Base-by-base conservation (phyloP, 2,888 invertebrate genomes). In the Lamproptera curius region DNA sequence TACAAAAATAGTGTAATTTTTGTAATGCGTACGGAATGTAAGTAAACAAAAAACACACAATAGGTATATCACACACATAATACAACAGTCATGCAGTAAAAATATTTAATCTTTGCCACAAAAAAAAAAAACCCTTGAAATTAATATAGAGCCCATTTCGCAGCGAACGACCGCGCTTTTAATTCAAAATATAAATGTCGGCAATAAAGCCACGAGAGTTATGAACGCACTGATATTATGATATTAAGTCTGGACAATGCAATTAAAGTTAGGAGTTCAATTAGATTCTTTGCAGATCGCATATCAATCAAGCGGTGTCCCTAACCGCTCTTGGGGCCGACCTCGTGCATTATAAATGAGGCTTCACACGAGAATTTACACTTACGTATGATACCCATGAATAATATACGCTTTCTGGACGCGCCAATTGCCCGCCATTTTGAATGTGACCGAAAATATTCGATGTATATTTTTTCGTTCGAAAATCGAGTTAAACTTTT, bases 301-400 rank as follows among this genome's bases (percentile, higher is more conserved):
- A 41, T 65, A 79, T 78, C 74, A 72, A 76, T 78, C 77, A 73
- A 65, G 62, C 59, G 45, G 54, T 50, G 44, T 50, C 56, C 51
- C 53, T 38, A 37, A 55, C 53, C 56, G 55, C 36, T 55, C 59
- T 60, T 34, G 61, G 61, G 63, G 61, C 63, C 47, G 57, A 55
- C 59, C 58, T 57, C 51, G 67, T 76, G 68, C 67, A 77, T 76
- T 75, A 77, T 76, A 67, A 63, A 76, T 67, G 70, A 63, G 61
- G 59, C 63, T 67, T 76, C 62, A 61, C 63, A 56, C 63, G 53
- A 54, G 53, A 54, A 53, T 58, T 58, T 50, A 53, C 56, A 56
- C 51, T 58, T 49, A 53, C 55, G 54, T 51, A 51, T 50, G 48
- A 45, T 50, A 45, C 37, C 26, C 34, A 33, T 50, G 42, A 50